phyloP scores from a whole-genome alignment of 2,888 invertebrate genomes.

The Lasius fuliginosus region DNA sequence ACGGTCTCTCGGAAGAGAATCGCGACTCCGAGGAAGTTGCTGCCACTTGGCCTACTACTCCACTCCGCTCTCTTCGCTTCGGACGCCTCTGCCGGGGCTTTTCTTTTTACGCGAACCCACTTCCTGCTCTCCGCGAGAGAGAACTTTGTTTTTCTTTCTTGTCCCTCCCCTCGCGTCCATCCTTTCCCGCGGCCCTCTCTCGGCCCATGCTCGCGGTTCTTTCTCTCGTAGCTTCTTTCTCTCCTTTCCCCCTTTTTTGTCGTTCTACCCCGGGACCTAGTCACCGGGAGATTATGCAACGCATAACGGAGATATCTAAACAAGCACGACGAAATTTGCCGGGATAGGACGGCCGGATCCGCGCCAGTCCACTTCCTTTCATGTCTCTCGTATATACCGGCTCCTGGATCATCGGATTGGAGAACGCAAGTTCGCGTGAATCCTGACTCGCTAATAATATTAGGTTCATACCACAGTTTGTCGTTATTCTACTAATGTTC shows the following conservation, averaged over 20 bases:
- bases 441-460: neutral
- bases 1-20: slow-evolving; percentile 66
- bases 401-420: too few species aligned
- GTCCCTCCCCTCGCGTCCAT: slow-evolving; percentile 54
- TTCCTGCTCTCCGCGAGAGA: slow-evolving; percentile 77
- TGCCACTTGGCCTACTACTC: slow-evolving; percentile 86
- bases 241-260: slow-evolving; percentile 67
- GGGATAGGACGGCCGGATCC: slow-evolving; percentile 26
- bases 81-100: slow-evolving; percentile 78
- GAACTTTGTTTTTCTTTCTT: slow-evolving; percentile 76
- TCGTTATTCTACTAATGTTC: neutral
- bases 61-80: slow-evolving; percentile 79
- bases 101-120: slow-evolving; percentile 82
- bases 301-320: slow-evolving; percentile 77
- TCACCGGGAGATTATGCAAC: slow-evolving; percentile 72
- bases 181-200: slow-evolving; percentile 11
- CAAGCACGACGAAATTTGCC: slow-evolving; percentile 72
- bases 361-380: neutral
- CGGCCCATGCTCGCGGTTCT: slow-evolving; percentile 30
- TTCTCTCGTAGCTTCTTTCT: slow-evolving; percentile 37
- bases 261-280: slow-evolving; percentile 54
- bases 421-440: neutral
- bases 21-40: slow-evolving; percentile 78
- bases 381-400: neutral
- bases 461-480: neutral